Conservation (phyloP, 2,113 vertebrate genomes). For the Psittacula cyanocephala region DNA sequence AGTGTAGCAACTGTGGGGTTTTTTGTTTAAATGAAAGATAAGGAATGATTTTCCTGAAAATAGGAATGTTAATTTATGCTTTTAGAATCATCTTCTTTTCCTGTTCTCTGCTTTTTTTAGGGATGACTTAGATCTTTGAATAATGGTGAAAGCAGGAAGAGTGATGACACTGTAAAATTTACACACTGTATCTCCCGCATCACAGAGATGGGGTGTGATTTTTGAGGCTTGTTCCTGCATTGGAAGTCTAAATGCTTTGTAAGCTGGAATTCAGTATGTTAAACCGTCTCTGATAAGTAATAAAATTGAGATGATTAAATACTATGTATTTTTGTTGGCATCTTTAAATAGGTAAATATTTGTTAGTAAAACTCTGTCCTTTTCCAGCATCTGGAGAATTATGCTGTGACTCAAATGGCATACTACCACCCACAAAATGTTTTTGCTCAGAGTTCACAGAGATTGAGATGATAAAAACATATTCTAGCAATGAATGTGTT, state of each 20-base stretch:
- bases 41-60: neutral
- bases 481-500: conserved; percentile 54
- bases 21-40: neutral
- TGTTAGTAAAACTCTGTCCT: conserved; percentile 37
- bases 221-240: neutral
- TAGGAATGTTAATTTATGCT: neutral
- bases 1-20: neutral
- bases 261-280: neutral
- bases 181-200: neutral
- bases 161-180: neutral
- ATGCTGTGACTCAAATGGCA: conserved; percentile 48
- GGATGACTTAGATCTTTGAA: neutral
- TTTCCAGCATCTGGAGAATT: conserved; percentile 51
- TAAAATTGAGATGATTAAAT: conserved; percentile 26
- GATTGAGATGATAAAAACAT: conserved; percentile 58
- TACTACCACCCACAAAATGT: conserved; percentile 46
- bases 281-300: neutral
- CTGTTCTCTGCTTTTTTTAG: neutral
- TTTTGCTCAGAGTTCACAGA: conserved; percentile 59
- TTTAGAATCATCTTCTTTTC: neutral
- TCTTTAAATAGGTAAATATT: conserved; percentile 53
- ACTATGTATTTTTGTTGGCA: neutral
- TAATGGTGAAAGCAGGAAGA: neutral
- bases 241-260: neutral
- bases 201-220: neutral